Percentiles rank a stretch among this genome's conserved stretches.
phyloP scores from a whole-genome alignment of 1,140 invertebrate genomes.

The Saccostrea echinata region DNA sequence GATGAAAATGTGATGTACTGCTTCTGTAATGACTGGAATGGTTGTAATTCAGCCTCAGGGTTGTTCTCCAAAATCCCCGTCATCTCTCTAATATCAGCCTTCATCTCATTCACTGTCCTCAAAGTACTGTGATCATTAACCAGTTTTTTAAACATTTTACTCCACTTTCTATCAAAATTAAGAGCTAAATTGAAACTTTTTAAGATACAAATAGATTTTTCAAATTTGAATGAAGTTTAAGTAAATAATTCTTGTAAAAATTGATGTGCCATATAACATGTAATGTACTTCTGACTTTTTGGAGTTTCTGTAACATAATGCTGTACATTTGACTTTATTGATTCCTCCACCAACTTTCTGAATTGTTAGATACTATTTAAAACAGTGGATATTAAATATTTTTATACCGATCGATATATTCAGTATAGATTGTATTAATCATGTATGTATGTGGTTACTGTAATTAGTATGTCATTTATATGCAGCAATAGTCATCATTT shows the following conservation, averaged over 20 bases:
- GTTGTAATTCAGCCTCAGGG: slow-evolving; percentile 73
- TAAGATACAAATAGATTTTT: too few species aligned
- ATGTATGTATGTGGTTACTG: not conserved
- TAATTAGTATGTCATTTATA: not conserved
- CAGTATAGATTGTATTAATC: not conserved
- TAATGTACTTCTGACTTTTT: too few species aligned
- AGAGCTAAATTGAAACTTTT: not conserved
- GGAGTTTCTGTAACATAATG: too few species aligned
- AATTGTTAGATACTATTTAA: too few species aligned
- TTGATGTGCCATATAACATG: too few species aligned
- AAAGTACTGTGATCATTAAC: not conserved
- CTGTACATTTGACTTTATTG: too few species aligned
- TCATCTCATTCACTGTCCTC: not conserved
- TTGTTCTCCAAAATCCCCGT: slow-evolving; percentile 51
- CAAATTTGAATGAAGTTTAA: too few species aligned
- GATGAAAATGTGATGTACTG: slow-evolving; percentile 73
- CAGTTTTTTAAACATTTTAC: not conserved
- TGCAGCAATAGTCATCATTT: not conserved
- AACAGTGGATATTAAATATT: not conserved
- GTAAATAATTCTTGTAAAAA: too few species aligned
- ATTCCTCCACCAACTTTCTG: too few species aligned
- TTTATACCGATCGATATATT: not conserved
- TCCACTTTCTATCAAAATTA: not conserved
- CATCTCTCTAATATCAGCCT: slow-evolving; percentile 36
- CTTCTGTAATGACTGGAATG: slow-evolving; percentile 79